Base-by-base conservation (phyloP, 2,113 vertebrate genomes). In the Piprites chloris region DNA sequence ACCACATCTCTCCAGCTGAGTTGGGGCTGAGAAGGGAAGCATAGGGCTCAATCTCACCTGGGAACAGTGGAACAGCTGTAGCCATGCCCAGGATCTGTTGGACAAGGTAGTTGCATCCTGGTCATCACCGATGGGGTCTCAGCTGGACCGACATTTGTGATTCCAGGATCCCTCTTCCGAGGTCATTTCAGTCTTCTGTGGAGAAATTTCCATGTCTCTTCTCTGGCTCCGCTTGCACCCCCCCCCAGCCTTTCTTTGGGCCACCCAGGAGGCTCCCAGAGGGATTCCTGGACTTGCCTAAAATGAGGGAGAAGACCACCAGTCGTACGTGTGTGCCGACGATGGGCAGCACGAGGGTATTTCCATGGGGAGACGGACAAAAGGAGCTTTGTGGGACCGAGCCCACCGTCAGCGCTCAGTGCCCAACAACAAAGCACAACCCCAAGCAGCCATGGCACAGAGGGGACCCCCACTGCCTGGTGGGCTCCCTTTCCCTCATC, bases 1-100 rank as follows among this genome's bases (percentile, higher is more conserved):
- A 1, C 32, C 5, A 6, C 0, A 0, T 32, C 44, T 21, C 27
- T 17, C 14, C 47, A 21, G 71, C 37, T 56, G 32, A 4, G 32
- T 35, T 67, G 59, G 58, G 72, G 63, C 59, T 80, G 44, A 14
- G 65, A 32, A 41, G 44, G 53, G 44, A 76, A 49, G 63, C 24
- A 12, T 19, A 65, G 67, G 32, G 37, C 3, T 44, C 68, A 12
- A 15, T 68, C 33, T 28, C 68, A 35, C 11, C 32, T 41, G 63
- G 42, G 76, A 58, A 24, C 7, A 2, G 67, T 7, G 44, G 62
- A 10, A 14, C 2, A 2, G 32, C 19, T 5, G 2, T 8, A 85
- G 30, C 62, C 71, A 18, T 28, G 71, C 26, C 69, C 66, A 47
- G 20, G 32, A 5, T 16, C 55, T 53, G 46, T 7, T 18, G 62